Base-by-base conservation (phyloP, 2,888 invertebrate species). In the Cremastinae sp. region DNA sequence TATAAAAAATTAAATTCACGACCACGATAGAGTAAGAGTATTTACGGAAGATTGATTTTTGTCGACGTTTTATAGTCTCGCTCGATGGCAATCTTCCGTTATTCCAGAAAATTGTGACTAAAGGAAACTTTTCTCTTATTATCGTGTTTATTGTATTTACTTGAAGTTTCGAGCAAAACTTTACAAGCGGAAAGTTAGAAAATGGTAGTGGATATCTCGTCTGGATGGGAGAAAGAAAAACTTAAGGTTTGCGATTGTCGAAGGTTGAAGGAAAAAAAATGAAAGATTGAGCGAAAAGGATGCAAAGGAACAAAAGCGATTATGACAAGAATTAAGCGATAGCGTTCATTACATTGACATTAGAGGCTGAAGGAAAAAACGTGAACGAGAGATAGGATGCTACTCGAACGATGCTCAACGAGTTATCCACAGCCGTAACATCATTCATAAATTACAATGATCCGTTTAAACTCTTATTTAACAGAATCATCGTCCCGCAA, bases 321-420 rank as follows among this genome's bases (percentile, higher is more conserved):
- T 64, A 69, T 43, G 64, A 69, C 64, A 16, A 43, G 69, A 69
- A 74, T 74, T 64, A 69, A 69, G 64, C 58, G 64, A 62, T 56
- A 62, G 43, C 58, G 56, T 74, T 16, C 39, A 56, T 74, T 62
- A 69, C 72, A 55, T 37, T 18, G 61, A 45, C 61, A 22, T 58
- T 53, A 37, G 35, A 45, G 37, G 20, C n/a, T 4, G 5, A 20
- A 62, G 62, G n/a, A n/a, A 10, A 14, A 47, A 12, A 18, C 39
- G n/a, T 16, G 9, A 28, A 28, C 45, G 35, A n/a, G n/a, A n/a
- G n/a, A n/a, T n/a, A n/a, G n/a, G n/a, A n/a, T n/a, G n/a, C n/a
- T n/a, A n/a, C n/a, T n/a, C n/a, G n/a, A n/a, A n/a, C 14, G 45
- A 3, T 28, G 5, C 5, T 28, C 28, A 37, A 28, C 35, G 18